These are phyloP conservation scores for Coenonympha glycerion DNA, from an alignment of 2,888 invertebrate species.

Conservation along the genomic window DNA sequence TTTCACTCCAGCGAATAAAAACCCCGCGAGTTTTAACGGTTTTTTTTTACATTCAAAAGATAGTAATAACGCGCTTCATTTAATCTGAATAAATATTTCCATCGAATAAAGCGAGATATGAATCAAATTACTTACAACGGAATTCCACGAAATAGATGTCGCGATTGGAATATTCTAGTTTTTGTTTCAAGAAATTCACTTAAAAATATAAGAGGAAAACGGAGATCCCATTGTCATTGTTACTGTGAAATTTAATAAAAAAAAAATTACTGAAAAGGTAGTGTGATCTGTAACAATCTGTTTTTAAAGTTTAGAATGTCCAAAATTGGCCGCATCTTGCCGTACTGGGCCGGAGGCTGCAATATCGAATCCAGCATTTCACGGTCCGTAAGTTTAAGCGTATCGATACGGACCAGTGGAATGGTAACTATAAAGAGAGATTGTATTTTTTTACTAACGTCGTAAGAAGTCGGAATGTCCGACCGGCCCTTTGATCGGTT, in stretches of 20 bases:
- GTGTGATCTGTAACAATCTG: conserved; percentile 30
- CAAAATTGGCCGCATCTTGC: conserved; percentile 47
- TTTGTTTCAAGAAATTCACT: conserved; percentile 5
- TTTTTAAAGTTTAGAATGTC: conserved; percentile 40
- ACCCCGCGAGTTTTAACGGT: neutral
- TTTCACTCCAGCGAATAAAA: no score
- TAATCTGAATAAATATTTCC: neutral
- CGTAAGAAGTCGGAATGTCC: conserved; percentile 74
- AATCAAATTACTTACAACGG: neutral
- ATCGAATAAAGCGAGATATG: neutral
- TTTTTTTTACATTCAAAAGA: neutral
- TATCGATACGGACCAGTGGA: conserved; percentile 73
- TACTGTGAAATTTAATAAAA: conserved; percentile 13
- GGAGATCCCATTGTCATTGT: conserved; percentile 7
- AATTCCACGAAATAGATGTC: conserved; percentile 6
- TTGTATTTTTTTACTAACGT: conserved; percentile 75
- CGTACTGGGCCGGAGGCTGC: conserved; percentile 50
- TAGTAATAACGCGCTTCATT: neutral
- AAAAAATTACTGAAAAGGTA: conserved; percentile 25
- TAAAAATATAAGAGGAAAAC: conserved; percentile 3
- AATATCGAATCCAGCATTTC: conserved; percentile 67
- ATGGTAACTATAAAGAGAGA: conserved; percentile 76
- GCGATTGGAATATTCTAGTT: neutral
- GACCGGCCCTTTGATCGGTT: conserved; percentile 74
- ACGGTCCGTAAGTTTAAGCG: conserved; percentile 69